Base-by-base conservation (phyloP, 2,797 vertebrate genomes). In the Anomalospiza imberbis region DNA sequence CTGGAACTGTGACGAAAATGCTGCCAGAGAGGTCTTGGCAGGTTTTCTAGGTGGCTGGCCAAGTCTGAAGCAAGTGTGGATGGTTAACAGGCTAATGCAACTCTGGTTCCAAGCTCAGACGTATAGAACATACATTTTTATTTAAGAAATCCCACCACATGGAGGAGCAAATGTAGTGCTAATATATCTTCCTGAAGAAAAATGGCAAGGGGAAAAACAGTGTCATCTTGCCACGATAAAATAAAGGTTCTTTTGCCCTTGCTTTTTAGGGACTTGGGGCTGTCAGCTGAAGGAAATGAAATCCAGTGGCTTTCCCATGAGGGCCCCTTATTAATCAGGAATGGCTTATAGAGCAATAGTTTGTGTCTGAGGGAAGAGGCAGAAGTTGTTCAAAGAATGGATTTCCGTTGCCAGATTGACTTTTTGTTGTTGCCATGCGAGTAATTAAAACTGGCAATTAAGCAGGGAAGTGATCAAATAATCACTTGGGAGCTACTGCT, bases 21-120 rank as follows among this genome's bases (percentile, higher is more conserved):
- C 95, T 93, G 97, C 95, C 95, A 97, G 87, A 93, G 88, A 91
- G 65, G 87, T 84, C 88, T 96, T 93, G 92, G 95, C 85, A 83
- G 91, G 91, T 93, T 95, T 97, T 93, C 95, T 65, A 96, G 74
- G 91, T 95, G 94, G 88, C 94, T 76, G 66, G 92, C 94, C 95
- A 95, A 96, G 94, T 96, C 92, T 63, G 73, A 86, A 94, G 95
- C 94, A 89, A 96, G 92, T 50, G 67, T 67, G 87, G 92, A 89
- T 83, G 68, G 89, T 94, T 55, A 79, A 87, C 75, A 87, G 89
- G 79, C 83, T 93, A 66, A 85, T 36, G 70, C 53, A 67, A 85
- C 73, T 54, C 93, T 13, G 34, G 5, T 78, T 90, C 93, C 88
- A 96, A 82, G 77, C 61, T 72, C 63, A 10, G 94, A 78, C 77